Base-by-base conservation (phyloP, 2,113 vertebrate genomes). In the Hemiscyllium ocellatum region DNA sequence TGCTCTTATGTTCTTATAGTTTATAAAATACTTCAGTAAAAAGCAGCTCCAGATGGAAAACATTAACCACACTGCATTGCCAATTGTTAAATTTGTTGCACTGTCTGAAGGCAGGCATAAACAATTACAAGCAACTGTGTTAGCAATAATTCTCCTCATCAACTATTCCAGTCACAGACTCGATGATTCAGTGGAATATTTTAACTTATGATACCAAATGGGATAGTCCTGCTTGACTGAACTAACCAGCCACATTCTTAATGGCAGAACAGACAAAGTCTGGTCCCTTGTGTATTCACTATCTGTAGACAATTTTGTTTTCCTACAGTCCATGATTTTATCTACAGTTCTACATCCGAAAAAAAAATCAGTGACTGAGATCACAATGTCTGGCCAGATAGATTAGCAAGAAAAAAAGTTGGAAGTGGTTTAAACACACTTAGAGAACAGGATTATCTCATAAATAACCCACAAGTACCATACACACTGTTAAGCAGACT, bases 301-400 rank as follows among this genome's bases (percentile, higher is more conserved):
- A 42, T 93, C 89, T 68, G 17, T 5, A 93, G n/a, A 93, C 13
- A 20, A 66, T 93, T 68, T 93, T 66, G 33, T n/a, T 68, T 93
- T 93, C 61, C 2, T 37, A 93, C 19, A 20, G 33, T 37, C 89
- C n/a, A 22, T 93, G 89, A 93, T 22, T 90, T 90, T 66, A 17
- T 93, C 89, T 93, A 29, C 33, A 66, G 33, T 93, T 37, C 4
- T 33, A 93, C 56, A 68, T 33, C n/a, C 29, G 7, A 8, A 93
- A 66, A 42, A 83, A 83, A 76, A 83, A 83, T 42, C 37, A 83
- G 80, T 93, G 33, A 19, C 89, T 93, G 89, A 93, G 89, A 37
- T 93, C 89, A 91, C 33, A 66, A 93, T 22, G 61, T 68, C 89
- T 66, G 4, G 33, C 89, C 89, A 91, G 89, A 66, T 15, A 91